Conservation (phyloP, 2,797 vertebrate genomes). For the Myripristis jacobus region DNA sequence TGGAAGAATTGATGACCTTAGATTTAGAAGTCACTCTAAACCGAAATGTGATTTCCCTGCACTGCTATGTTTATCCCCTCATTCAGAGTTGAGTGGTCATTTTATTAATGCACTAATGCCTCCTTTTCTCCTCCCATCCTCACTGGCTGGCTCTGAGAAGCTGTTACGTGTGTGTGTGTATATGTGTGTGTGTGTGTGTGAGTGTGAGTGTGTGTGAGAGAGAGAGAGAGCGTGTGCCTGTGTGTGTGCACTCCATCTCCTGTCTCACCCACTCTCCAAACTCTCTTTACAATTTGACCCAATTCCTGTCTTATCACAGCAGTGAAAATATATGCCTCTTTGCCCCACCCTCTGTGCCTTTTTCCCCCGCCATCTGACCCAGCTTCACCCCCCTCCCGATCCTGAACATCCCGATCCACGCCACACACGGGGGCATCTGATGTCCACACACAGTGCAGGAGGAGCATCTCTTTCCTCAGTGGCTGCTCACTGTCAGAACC, state of each 20-base stretch:
- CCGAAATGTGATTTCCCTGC: constrained; percentile 26
- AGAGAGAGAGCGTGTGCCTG: too few relatives aligned
- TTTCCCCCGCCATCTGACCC: background rate
- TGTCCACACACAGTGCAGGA: constrained; percentile 34
- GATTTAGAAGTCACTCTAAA: constrained; percentile 26
- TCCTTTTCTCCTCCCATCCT: constrained; percentile 33
- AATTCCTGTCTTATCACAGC: constrained; percentile 71
- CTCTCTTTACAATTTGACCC: constrained; percentile 77
- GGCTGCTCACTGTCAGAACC: constrained; percentile 29
- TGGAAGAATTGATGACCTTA: constrained; percentile 12
- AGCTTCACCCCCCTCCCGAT: background rate
- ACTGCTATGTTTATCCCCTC: constrained; percentile 33
- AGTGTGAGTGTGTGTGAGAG: too few relatives aligned
- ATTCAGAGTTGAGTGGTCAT: constrained; percentile 53
- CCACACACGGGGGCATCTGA: constrained; percentile 43
- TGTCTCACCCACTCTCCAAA: constrained; percentile 66
- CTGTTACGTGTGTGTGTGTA: constrained; percentile 47
- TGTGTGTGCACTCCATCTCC: constrained; percentile 42
- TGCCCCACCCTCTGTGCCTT: constrained; percentile 12
- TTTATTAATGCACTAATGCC: constrained; percentile 64
- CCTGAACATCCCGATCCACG: constrained; percentile 29
- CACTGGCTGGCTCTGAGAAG: constrained; percentile 60
- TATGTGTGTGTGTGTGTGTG: background rate
- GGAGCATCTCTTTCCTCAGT: constrained; percentile 20
- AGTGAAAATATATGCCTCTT: constrained; percentile 57